A percentile compares a stretch with the other conserved stretches of the same genome.
These are phyloP conservation scores for Dunckerocampus dactyliophorus DNA, from an alignment of 2,113 vertebrate genomes.

Conservation along the genomic window DNA sequence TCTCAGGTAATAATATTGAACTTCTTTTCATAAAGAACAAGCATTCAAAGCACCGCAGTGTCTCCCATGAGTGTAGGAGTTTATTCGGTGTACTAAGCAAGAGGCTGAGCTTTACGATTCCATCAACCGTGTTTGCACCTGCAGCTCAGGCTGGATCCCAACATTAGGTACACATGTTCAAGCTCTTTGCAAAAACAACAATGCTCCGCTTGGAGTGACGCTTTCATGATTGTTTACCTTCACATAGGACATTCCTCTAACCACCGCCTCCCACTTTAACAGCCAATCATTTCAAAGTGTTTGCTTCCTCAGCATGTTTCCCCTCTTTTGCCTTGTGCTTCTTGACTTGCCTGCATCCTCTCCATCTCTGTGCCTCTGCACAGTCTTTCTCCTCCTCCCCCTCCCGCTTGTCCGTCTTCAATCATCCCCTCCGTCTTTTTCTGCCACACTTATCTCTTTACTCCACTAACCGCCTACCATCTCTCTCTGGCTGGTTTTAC, in stretches of 20 bases:
- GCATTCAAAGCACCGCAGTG: too few species aligned
- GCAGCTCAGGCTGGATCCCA: too few species aligned
- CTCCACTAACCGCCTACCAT: background rate
- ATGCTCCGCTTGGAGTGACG: too few species aligned
- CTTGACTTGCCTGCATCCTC: background rate
- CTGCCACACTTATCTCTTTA: background rate
- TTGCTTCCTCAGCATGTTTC: background rate
- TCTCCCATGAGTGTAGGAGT: too few species aligned
- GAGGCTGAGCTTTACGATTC: too few species aligned
- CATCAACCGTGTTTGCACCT: too few species aligned
- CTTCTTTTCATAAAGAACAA: too few species aligned
- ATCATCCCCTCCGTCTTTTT: constrained; percentile 5
- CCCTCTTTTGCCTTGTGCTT: background rate
- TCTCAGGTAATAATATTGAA: too few species aligned
- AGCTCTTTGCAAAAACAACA: too few species aligned
- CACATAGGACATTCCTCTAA: background rate
- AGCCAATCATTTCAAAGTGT: background rate
- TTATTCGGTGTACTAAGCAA: too few species aligned
- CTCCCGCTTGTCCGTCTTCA: background rate
- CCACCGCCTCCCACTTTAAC: background rate
- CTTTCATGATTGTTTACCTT: too few species aligned
- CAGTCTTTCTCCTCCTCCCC: background rate
- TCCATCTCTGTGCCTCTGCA: background rate
- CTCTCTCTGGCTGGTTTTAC: background rate
- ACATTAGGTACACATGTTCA: too few species aligned